These are phyloP conservation scores for Neosalanx taihuensis DNA, from an alignment of 2,797 vertebrate species.

Conservation along the genomic window DNA sequence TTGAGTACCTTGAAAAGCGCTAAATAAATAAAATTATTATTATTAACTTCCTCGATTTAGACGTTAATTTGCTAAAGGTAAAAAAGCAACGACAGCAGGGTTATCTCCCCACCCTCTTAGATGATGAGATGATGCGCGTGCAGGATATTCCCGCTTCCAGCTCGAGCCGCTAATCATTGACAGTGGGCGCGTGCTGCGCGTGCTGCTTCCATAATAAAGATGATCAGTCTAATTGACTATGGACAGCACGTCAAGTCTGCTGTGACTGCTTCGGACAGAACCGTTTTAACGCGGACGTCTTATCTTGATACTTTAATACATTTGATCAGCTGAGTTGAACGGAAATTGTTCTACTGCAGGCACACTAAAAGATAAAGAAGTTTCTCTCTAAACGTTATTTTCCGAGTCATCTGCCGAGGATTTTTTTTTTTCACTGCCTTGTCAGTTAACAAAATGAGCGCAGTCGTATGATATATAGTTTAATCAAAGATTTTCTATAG, in stretches of 20 bases:
- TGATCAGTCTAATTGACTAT: constrained; percentile 40
- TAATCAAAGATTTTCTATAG: constrained; percentile 4
- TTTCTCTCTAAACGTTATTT: constrained; percentile 8
- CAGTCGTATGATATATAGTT: constrained; percentile 16
- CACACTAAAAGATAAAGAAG: neutral
- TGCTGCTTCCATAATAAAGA: constrained; percentile 29
- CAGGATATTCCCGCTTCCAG: constrained; percentile 3
- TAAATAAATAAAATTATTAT: no score
- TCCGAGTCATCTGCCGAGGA: neutral
- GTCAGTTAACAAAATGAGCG: constrained; percentile 10
- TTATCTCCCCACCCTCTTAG: neutral
- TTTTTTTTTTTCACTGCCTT: neutral
- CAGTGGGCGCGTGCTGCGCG: constrained; percentile 26
- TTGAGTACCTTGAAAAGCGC: no score
- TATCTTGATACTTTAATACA: neutral
- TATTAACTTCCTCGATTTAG: neutral
- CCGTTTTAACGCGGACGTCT: neutral
- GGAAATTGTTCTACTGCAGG: neutral
- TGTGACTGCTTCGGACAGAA: constrained; percentile 19
- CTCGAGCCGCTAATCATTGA: constrained; percentile 5
- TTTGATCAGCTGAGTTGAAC: neutral
- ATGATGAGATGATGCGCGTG: neutral
- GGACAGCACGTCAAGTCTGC: constrained; percentile 48
- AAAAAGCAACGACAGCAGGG: neutral
- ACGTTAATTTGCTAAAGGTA: constrained; percentile 14